Base-by-base conservation (phyloP, 2,797 vertebrate genomes). In the Micrastur ruficollis region DNA sequence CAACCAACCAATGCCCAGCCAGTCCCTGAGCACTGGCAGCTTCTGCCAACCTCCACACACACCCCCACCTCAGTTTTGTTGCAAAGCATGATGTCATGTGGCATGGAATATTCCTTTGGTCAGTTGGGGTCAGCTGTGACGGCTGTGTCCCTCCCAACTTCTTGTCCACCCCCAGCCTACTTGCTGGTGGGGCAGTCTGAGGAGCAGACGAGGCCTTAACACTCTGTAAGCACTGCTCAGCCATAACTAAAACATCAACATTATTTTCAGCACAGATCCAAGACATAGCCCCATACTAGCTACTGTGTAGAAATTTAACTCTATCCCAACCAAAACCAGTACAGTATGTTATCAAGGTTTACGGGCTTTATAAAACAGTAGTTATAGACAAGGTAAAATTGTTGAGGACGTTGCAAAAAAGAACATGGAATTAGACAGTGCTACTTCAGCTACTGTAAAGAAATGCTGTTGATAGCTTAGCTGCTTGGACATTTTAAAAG, bases 161-260 rank as follows among this genome's bases (percentile, higher is more conserved):
- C 21, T 31, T 44, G 36, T 63, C 18, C 22, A 18, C 8, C 12
- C 12, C 38, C 8, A 38, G 47, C n/a, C 52, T 63, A 2, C 27
- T 44, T 0, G 0, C 31, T 36, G 38, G 2, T 65, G 32, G 10
- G 3, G 4, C 10, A 15, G 4, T 5, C 11, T 53, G 73, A 67
- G 74, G 47, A 78, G 47, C 38, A 78, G 38, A 66, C 67, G 16
- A 59, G 21, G 16, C 68, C 46, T 90, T 81, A 68, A 25, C 42
- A 4, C n/a, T 71, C 12, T 46, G n/a, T 38, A 36, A 88, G 52
- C 10, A 1, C 34, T 50, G 40, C 61, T 86, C 16, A 40, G 31
- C 65, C 36, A 1, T 25, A 59, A 12, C 20, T 12, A 32, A 74
- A 90, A 74, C 70, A 89, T 40, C 86, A 83, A 15, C 10, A 1